These are phyloP conservation scores for Hippopotamyrus pictus DNA, from an alignment of 2,797 vertebrate genomes.

Conservation along the genomic window DNA sequence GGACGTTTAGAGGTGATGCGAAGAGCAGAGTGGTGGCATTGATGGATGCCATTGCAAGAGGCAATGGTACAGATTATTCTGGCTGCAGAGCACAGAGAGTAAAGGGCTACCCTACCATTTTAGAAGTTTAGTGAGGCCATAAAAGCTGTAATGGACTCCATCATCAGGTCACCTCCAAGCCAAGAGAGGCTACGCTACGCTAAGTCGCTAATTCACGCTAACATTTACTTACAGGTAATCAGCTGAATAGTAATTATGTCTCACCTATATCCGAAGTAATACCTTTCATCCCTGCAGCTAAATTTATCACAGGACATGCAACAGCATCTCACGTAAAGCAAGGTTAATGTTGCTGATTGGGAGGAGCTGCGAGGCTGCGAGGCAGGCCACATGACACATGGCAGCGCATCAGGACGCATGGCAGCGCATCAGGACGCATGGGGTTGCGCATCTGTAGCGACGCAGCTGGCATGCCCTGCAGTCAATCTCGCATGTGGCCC, in stretches of 20 bases:
- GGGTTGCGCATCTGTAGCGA: background rate
- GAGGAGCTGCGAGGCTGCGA: background rate
- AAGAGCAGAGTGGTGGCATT: background rate
- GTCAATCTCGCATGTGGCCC: background rate
- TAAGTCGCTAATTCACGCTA: background rate
- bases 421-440: background rate
- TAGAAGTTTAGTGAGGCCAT: background rate
- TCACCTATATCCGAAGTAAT: background rate
- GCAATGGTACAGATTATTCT: background rate
- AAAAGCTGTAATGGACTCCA: background rate
- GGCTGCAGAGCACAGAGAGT: background rate
- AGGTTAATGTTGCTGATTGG: background rate
- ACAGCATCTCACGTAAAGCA: background rate
- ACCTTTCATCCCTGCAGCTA: background rate
- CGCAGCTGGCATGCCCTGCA: background rate
- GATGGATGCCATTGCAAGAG: background rate
- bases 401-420: background rate
- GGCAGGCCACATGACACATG: background rate
- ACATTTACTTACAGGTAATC: background rate
- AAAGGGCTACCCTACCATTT: background rate
- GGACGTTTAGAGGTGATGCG: background rate
- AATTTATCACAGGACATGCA: background rate
- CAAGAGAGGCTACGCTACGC: background rate
- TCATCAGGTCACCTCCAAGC: background rate
- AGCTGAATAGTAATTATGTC: background rate